These are phyloP conservation scores for Prolemur simus DNA, from an alignment of 2,113 vertebrate genomes.

Conservation along the genomic window DNA sequence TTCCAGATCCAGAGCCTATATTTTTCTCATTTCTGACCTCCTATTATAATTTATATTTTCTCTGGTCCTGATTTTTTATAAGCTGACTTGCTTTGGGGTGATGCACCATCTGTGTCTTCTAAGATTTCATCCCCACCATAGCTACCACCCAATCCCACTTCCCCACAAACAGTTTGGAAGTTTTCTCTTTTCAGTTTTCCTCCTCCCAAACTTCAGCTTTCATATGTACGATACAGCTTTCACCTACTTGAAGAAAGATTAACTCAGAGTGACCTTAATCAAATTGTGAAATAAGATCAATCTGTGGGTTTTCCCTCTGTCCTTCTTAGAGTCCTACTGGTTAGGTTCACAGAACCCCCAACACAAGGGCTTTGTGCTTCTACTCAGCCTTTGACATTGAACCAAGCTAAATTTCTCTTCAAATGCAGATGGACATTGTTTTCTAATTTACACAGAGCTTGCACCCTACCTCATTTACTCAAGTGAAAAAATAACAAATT, in stretches of 20 bases:
- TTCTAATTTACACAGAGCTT: not conserved
- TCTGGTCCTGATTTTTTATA: not conserved
- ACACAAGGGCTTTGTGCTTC: not conserved
- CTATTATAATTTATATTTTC: not conserved
- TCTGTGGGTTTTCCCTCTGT: not conserved
- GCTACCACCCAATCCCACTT: not conserved
- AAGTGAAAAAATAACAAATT: not conserved
- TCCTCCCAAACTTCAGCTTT: not conserved
- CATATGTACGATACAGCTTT: not conserved
- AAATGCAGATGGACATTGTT: not conserved
- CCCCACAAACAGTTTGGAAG: not conserved
- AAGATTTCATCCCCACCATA: not conserved
- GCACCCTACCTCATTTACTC: not conserved
- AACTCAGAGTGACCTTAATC: not conserved
- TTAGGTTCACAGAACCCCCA: not conserved
- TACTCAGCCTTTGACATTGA: not conserved
- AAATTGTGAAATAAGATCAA: not conserved
- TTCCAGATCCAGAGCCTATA: not conserved
- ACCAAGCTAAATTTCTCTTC: conserved; percentile 11
- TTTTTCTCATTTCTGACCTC: not conserved
- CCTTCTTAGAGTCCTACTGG: not conserved
- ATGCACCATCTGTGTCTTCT: not conserved
- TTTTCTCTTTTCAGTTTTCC: not conserved
- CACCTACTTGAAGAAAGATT: not conserved
- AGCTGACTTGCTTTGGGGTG: not conserved